These are phyloP conservation scores for Stegastes partitus DNA, from an alignment of 2,113 vertebrate genomes.

Conservation along the genomic window DNA sequence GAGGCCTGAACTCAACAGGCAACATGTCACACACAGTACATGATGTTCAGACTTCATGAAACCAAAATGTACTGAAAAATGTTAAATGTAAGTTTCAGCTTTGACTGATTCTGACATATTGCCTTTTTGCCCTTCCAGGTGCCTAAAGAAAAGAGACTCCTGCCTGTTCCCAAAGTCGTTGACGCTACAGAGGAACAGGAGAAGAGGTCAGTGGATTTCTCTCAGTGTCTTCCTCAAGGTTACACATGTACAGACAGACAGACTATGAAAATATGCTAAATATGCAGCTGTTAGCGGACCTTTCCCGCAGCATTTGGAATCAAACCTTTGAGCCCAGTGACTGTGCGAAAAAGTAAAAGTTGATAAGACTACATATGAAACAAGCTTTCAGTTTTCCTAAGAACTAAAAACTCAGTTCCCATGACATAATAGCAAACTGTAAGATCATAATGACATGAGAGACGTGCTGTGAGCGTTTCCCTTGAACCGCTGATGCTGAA, in stretches of 20 bases:
- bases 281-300: not conserved
- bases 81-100: not conserved
- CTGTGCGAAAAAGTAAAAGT: not conserved
- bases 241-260: conserved; percentile 31
- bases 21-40: not conserved
- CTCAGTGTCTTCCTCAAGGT: not conserved
- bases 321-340: not conserved
- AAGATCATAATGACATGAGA: conserved; percentile 2
- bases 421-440: not conserved
- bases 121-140: conserved; percentile 86
- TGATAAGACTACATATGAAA: not conserved
- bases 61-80: not conserved
- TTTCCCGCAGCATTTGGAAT: not conserved
- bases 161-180: conserved; percentile 89
- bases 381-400: not conserved
- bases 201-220: conserved; percentile 89
- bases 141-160: conserved; percentile 95
- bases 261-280: not conserved
- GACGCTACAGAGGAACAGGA: conserved; percentile 94
- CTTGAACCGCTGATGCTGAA: not conserved
- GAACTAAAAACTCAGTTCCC: not conserved
- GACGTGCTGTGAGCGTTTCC: conserved; percentile 5
- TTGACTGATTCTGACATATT: not conserved
- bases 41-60: not conserved
- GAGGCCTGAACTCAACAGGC: not conserved